These are phyloP conservation scores for Esox lucius DNA, from an alignment of 2,797 vertebrate genomes.

Conservation along the genomic window DNA sequence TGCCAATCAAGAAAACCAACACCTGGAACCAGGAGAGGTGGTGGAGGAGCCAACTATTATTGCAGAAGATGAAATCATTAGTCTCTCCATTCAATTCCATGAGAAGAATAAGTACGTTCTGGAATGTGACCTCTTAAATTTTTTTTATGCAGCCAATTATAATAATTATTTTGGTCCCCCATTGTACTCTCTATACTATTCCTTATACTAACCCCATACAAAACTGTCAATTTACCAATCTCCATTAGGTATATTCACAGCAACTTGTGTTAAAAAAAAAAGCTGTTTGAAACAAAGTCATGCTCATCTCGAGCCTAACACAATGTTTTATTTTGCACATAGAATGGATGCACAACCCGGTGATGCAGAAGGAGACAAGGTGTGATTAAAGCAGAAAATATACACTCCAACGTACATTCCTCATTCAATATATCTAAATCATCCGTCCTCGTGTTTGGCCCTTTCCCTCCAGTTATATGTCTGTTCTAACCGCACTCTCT, in stretches of 20 bases:
- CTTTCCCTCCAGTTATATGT: not conserved
- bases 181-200: not conserved
- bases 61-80: conserved; percentile 99
- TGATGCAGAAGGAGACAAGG: conserved; percentile 71
- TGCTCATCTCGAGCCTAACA: no score
- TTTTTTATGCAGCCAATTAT: not conserved
- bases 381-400: conserved; percentile 28
- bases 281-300: not conserved
- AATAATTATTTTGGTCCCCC: not conserved
- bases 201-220: not conserved
- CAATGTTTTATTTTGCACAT: conserved; percentile 14
- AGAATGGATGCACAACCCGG: conserved; percentile 65
- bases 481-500: conserved; percentile 1
- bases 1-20: conserved; percentile 83
- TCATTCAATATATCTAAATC: not conserved
- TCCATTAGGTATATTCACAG: not conserved
- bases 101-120: conserved; percentile 91
- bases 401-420: not conserved
- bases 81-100: conserved; percentile 98
- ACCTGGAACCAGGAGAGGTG: conserved; percentile 91
- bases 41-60: conserved; percentile 96
- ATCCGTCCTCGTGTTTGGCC: not conserved
- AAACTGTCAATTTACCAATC: no score
- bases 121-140: not conserved
- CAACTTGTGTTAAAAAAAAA: not conserved